Base-by-base conservation (phyloP, 2,797 vertebrate species). In the Graptemys geographica region DNA sequence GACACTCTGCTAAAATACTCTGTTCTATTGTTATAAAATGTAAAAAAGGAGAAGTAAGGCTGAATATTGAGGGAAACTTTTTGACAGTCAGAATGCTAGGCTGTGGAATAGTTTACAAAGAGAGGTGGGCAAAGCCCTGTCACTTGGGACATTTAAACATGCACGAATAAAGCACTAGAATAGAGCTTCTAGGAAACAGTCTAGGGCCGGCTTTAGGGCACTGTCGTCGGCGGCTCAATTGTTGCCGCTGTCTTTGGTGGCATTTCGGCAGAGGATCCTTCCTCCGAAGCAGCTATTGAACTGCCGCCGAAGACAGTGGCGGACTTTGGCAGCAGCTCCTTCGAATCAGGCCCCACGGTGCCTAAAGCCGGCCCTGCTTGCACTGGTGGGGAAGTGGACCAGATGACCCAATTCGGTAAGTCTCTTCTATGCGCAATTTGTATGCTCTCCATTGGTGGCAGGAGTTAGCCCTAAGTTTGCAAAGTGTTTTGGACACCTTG, bases 11-110 rank as follows among this genome's bases (percentile, higher is more conserved):
- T 94, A 83, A 59, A 62, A 96, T 80, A 96, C 19, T 37, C n/a
- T 37, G 65, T 41, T 84, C 37, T 96, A 88, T 91, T 96, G 83
- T 11, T 87, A 87, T 84, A 87, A 87, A 86, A 84, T 72, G 51
- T 80, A 94, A 85, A 90, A 90, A 88, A 7, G 84, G 91, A 89
- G 88, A 94, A 41, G 83, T 78, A 3, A 65, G 88, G 83, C 78
- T 93, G 79, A 95, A 53, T 1, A 85, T 47, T 47, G 55, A 10
- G 31, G 91, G 87, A 90, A 90, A 78, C 33, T 92, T 74, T 91
- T 87, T 88, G 91, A 72, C 87, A 92, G 94, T 79, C 49, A 12
- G 33, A 31, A 19, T 53, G 31, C 21, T 53, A 79, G 51, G 51
- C 18, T n/a, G 33, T n/a, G 11, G 53, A 97, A 51, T 90, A 80